A percentile compares a stretch with the other conserved stretches of the same genome.
These are phyloP conservation scores for Mastomys natalensis DNA, from an alignment of 2,113 vertebrate genomes.

Conservation along the genomic window DNA sequence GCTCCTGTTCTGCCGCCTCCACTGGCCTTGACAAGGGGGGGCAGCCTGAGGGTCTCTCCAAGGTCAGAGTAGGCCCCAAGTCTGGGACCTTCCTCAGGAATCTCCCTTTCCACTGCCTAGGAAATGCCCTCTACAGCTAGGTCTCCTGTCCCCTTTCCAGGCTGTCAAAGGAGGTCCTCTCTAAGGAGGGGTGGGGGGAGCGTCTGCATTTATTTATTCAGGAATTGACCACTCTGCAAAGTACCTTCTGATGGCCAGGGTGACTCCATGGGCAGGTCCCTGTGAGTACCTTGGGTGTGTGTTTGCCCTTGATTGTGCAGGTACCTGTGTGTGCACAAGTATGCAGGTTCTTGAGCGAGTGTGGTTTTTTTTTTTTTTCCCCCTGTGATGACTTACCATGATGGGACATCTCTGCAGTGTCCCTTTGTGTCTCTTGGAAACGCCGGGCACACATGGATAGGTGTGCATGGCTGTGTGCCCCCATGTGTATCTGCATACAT, in stretches of 20 bases:
- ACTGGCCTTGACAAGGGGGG: constrained; percentile 16
- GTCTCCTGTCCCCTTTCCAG: neutral
- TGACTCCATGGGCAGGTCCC: neutral
- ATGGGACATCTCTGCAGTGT: constrained; percentile 33
- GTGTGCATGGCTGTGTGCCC: neutral
- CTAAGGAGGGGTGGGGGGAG: no score
- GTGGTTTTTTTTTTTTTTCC: neutral
- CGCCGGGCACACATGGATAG: neutral
- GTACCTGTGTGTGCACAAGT: neutral
- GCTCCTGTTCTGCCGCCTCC: constrained; percentile 48
- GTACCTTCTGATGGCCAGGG: neutral
- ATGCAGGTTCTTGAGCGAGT: neutral
- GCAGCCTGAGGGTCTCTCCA: constrained; percentile 62
- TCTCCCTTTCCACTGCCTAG: neutral
- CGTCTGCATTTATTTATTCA: neutral
- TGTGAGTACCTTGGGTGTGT: neutral
- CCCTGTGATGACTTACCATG: neutral
- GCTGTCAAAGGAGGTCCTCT: neutral
- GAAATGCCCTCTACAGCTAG: neutral
- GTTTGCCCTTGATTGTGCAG: neutral
- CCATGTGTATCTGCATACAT: neutral
- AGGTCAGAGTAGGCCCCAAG: constrained; percentile 52
- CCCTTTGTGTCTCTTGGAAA: neutral
- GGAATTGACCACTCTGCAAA: neutral
- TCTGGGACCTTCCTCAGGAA: constrained; percentile 8